Evolutionary conservation across 2,113 vertebrate species (phyloP).

Genomic region (Labeo rohita): DNA sequence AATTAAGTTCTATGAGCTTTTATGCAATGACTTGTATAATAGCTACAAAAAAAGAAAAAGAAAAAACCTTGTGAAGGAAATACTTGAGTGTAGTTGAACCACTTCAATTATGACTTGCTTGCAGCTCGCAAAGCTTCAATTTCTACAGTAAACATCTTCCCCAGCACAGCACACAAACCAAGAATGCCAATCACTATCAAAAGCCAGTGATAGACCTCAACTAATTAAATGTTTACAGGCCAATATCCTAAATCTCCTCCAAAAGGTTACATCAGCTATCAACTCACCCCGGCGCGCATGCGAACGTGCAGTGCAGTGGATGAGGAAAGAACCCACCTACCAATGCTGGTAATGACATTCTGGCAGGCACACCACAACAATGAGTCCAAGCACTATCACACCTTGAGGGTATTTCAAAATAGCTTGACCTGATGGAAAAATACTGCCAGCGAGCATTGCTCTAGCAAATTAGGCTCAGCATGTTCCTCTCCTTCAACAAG

Average conservation of each 20-base stretch:
- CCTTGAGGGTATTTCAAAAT: slow-evolving; percentile 49
- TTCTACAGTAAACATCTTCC: neutral
- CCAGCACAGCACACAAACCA: neutral
- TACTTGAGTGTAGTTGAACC: neutral
- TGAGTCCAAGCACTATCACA: slow-evolving; percentile 40
- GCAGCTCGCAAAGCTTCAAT: neutral
- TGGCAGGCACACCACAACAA: slow-evolving; percentile 45
- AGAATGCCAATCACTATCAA: slow-evolving; percentile 11
- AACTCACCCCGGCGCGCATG: slow-evolving; percentile 34
- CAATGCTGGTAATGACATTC: slow-evolving; percentile 48
- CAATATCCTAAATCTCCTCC: slow-evolving; percentile 37
- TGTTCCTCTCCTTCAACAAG: slow-evolving; percentile 31
- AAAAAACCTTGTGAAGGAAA: neutral
- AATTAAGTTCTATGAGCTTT: neutral
- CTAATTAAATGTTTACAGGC: slow-evolving; percentile 44
- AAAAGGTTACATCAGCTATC: slow-evolving; percentile 41
- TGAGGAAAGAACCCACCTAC: slow-evolving; percentile 46
- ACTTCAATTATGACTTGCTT: neutral
- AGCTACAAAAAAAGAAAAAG: too few species aligned
- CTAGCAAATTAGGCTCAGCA: slow-evolving; percentile 41
- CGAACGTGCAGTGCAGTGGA: slow-evolving; percentile 32
- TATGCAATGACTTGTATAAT: neutral
- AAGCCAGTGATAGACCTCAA: slow-evolving; percentile 6
- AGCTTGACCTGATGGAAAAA: slow-evolving; percentile 52
- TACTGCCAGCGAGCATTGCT: slow-evolving; percentile 33